Evolutionary conservation across 2,888 invertebrate genomes (phyloP).

Genomic region (Euzetes globulus): DNA sequence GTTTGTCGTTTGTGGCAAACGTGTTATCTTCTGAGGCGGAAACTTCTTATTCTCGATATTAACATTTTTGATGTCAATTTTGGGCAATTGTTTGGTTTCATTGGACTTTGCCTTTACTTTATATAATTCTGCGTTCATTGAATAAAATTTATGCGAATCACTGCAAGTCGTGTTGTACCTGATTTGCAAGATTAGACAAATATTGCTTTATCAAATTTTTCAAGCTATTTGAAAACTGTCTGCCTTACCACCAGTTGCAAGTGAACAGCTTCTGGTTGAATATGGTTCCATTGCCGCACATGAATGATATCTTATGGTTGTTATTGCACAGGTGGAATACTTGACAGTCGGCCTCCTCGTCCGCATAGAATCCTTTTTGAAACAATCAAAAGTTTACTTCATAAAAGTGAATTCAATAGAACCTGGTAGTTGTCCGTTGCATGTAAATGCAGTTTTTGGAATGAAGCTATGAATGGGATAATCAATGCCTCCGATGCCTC

Average conservation of each 20-base stretch:
- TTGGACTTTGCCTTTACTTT: background rate
- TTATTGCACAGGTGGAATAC: conserved; percentile 44
- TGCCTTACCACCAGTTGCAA: conserved; percentile 44
- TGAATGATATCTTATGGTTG: conserved; percentile 58
- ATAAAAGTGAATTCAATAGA: background rate
- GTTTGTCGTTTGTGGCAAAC: background rate
- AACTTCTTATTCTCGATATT: background rate
- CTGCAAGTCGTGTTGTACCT: conserved; percentile 19
- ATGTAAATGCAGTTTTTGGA: conserved; percentile 71
- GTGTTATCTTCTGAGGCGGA: background rate
- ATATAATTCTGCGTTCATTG: conserved; percentile 10
- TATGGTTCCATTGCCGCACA: conserved; percentile 44
- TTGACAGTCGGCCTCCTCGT: conserved; percentile 59
- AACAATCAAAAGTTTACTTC: conserved; percentile 51
- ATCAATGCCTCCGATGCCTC: conserved; percentile 68
- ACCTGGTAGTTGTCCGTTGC: conserved; percentile 64
- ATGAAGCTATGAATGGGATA: conserved; percentile 71
- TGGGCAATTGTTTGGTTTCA: background rate
- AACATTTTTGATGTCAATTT: background rate
- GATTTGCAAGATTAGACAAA: background rate
- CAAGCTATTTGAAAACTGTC: background rate
- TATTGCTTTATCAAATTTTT: background rate
- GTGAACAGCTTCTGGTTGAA: conserved; percentile 44
- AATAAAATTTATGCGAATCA: conserved; percentile 6
- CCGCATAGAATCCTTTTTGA: conserved; percentile 64